Evolutionary conservation across 35 echinoderm and acorn worm species (phyloP).

Genomic region (Strongylocentrotus purpuratus): DNA sequence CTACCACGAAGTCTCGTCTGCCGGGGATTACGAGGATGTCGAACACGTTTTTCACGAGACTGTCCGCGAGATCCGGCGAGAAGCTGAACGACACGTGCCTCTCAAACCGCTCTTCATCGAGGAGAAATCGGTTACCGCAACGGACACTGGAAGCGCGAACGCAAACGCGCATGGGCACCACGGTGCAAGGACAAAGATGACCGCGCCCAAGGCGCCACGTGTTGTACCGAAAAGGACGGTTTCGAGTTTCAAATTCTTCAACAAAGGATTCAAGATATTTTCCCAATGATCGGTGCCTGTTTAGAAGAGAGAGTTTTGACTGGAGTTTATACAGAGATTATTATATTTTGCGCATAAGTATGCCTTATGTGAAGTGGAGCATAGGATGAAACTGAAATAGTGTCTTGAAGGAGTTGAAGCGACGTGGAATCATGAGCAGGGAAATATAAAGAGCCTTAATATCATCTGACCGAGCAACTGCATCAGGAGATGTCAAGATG

Average conservation of each 20-base stretch:
- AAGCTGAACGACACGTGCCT: slow-evolving; percentile 87
- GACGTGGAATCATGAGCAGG: not conserved
- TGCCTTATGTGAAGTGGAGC: not conserved
- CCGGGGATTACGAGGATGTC: slow-evolving; percentile 88
- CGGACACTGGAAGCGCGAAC: slow-evolving; percentile 26
- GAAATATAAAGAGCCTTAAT: not conserved
- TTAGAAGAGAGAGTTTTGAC: not conserved
- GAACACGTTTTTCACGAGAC: slow-evolving; percentile 93
- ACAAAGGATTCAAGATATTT: slow-evolving; percentile 98
- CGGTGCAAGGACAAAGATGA: slow-evolving; percentile 61
- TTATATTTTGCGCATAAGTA: not conserved
- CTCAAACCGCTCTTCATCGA: slow-evolving; percentile 97
- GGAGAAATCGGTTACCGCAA: slow-evolving; percentile 61
- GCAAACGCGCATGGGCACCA: not conserved
- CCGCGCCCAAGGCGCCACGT: slow-evolving; percentile 85
- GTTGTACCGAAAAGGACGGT: slow-evolving; percentile 94
- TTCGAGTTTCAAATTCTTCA: slow-evolving; percentile 95
- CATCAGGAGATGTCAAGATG: too few species aligned
- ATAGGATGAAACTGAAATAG: not conserved
- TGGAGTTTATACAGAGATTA: not conserved
- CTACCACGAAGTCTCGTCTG: slow-evolving; percentile 93
- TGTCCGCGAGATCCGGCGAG: slow-evolving; percentile 87
- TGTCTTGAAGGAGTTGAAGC: not conserved
- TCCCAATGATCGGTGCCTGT: slow-evolving; percentile 46
- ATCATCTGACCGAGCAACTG: too few species aligned